These are phyloP conservation scores for Aleiodes sp. DNA, from an alignment of 1,140 invertebrate species.

Conservation along the genomic window DNA sequence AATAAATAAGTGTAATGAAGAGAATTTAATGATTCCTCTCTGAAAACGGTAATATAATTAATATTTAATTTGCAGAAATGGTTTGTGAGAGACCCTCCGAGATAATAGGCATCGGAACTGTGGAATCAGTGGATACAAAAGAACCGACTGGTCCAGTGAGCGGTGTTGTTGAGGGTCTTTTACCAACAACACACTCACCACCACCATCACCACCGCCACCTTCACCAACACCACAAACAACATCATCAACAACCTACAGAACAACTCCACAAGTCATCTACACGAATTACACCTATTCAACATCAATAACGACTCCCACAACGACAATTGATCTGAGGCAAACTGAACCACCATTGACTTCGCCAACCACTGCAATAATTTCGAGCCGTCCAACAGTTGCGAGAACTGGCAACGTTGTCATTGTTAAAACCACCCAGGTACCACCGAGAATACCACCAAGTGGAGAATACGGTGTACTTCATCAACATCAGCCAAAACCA, in stretches of 20 bases:
- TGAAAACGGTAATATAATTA: background rate
- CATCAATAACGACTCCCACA: conserved; percentile 46
- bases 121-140: conserved; percentile 66
- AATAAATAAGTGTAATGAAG: too few relatives aligned
- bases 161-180: conserved; percentile 46
- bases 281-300: conserved; percentile 40
- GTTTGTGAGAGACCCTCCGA: conserved; percentile 58
- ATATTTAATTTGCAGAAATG: conserved; percentile 56
- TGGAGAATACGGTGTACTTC: conserved; percentile 47
- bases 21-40: too few relatives aligned
- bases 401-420: conserved; percentile 62
- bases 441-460: conserved; percentile 52
- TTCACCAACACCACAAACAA: conserved; percentile 46
- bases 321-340: conserved; percentile 47
- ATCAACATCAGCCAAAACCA: conserved; percentile 69
- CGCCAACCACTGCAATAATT: conserved; percentile 47
- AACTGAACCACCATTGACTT: conserved; percentile 41
- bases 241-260: conserved; percentile 44
- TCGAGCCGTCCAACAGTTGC: conserved; percentile 51
- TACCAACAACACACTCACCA: conserved; percentile 46
- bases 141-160: conserved; percentile 57
- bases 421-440: conserved; percentile 56
- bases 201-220: conserved; percentile 53
- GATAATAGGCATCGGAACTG: conserved; percentile 68
- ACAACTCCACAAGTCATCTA: conserved; percentile 33